Evolutionary conservation across 2,888 invertebrate species (phyloP), one percentile per base, ranked within the genome.

Genomic region (Tipula unca): DNA sequence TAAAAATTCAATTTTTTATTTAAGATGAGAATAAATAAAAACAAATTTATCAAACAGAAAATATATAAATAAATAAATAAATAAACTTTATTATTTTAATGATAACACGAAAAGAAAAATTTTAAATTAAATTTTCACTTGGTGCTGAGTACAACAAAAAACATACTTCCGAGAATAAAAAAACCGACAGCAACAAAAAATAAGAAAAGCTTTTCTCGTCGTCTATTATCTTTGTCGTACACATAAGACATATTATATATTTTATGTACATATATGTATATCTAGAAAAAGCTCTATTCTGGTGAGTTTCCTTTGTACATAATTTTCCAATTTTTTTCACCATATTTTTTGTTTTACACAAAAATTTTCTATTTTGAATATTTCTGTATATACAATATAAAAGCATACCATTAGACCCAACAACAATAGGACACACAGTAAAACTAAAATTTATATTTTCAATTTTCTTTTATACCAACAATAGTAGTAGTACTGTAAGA

Each of bases 1-100:
- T 69, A 32, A 54, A 54, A 54, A 54, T 54, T 54, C 5, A 54
- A 54, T 69, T 25, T 69, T 69, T 69, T 69, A 69, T 69, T 69
- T 69, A 69, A 69, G 69, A 69, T 69, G 69, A 69, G 25, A 69
- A 69, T 69, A 69, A 69, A 69, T 69, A 69, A 69, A 25, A 20
- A 69, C 69, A 69, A 69, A 69, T 54, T 54, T 54, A 54, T 54
- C 48, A 54, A 8, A 54, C n/a, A n/a, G 17, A 54, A 39, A 54
- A 54, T 32, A 6, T n/a, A n/a, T n/a, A n/a, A n/a, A n/a, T 32
- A 32, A 32, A 32, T 32, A 69, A n/a, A 69, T 69, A 69, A 69
- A 69, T 69, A 69, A 69, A 69, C 25, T 69, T 69, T 69, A 69
- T 69, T 69, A 69, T 69, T 69, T 69, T 69, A 69, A 69, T 69